Evolutionary conservation across 2,888 invertebrate species (phyloP), one percentile per base, ranked within the genome.

Genomic region (Chaetoderma sp.): DNA sequence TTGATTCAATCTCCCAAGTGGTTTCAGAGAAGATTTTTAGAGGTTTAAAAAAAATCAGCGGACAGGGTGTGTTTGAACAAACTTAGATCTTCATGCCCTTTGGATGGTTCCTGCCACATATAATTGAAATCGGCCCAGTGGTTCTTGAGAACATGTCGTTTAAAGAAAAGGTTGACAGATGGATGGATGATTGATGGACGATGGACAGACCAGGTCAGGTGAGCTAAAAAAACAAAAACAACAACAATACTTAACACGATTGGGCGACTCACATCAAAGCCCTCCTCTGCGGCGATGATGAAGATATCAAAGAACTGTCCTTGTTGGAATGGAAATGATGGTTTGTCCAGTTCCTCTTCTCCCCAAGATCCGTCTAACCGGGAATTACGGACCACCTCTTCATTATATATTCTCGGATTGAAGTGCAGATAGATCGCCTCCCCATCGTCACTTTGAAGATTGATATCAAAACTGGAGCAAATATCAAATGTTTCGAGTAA

Each of bases 401-500:
- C 91, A 58, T 87, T 87, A 88, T 90, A 88, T 80, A 93, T 93
- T 70, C 94, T 90, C 23, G 94, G 91, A 88, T 94, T 93, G 74
- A 92, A 89, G 87, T 94, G 94, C 80, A 94, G 87, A 54, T 90
- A 90, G 67, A 93, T 90, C 0, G 58, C 65, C 2, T 75, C 71
- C 2, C 71, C 74, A 54, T 62, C 58, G 59, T 73, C 73, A 69
- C 72, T 68, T 16, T 68, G 71, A 47, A 79, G 75, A 59, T 78
- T 77, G 25, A 79, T 67, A 23, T 57, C 69, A 67, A 78, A 78
- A 21, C 77, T 76, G 62, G 1, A 44, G 58, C 56, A 5, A 27
- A 47, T 10, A 56, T 16, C 23, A 25, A 21, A 16, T 8, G 47
- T 47, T n/a, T n/a, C n/a, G n/a, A n/a, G n/a, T n/a, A n/a, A n/a